A percentile compares a stretch with the other conserved stretches of the same genome.
phyloP scores from a whole-genome alignment of 2,113 vertebrate species.

The Tamias sibiricus region DNA sequence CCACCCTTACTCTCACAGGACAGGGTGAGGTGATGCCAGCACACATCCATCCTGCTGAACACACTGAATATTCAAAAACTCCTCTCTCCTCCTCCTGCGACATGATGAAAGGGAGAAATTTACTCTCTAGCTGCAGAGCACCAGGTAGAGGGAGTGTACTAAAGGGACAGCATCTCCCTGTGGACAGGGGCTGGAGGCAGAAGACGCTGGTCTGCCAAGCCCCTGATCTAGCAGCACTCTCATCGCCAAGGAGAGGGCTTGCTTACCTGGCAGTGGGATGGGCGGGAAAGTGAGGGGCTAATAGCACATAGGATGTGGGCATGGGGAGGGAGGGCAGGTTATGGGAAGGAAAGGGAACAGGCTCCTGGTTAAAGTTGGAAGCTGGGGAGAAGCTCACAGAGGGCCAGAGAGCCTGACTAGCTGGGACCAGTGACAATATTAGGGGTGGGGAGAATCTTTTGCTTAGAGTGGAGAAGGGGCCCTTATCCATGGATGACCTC shows the following conservation, averaged over 20 bases:
- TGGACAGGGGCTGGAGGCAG: constrained; percentile 13
- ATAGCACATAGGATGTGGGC: too few relatives aligned
- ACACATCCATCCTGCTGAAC: too few relatives aligned
- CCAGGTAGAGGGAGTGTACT: constrained; percentile 92
- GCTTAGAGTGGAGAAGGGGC: too few relatives aligned
- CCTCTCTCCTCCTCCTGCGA: constrained; percentile 89
- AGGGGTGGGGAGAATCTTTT: too few relatives aligned
- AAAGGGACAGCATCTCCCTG: constrained; percentile 94
- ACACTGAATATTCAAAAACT: too few relatives aligned
- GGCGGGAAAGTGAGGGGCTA: too few relatives aligned
- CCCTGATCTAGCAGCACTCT: accelerated
- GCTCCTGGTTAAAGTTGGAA: not conserved
- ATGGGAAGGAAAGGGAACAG: not conserved
- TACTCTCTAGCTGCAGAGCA: constrained; percentile 95
- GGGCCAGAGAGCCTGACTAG: not conserved
- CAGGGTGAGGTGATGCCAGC: too few relatives aligned
- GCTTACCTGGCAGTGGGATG: not conserved
- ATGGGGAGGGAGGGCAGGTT: too few relatives aligned
- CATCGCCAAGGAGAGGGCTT: accelerated
- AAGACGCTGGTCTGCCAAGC: not conserved
- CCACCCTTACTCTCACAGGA: too few relatives aligned
- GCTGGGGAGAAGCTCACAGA: too few relatives aligned
- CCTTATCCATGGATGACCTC: not conserved
- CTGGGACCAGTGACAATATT: accelerated
- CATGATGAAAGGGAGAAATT: constrained; percentile 96